A percentile compares a stretch with the other conserved stretches of the same genome.
These are phyloP conservation scores for Perca fluviatilis DNA, from an alignment of 2,113 vertebrate genomes.

Conservation along the genomic window DNA sequence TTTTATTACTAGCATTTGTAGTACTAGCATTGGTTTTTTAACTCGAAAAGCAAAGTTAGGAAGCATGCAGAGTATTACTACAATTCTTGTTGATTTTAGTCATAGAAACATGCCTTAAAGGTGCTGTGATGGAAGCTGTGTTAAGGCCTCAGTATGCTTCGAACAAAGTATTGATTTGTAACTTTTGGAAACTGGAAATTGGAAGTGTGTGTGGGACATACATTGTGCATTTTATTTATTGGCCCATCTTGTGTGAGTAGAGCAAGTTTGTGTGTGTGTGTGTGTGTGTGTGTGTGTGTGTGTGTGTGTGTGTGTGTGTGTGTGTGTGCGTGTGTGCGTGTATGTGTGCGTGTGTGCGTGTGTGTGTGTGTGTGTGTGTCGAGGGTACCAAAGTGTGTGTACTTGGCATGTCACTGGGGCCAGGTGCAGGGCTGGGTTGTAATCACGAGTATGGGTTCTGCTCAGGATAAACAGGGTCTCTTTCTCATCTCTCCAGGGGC, in stretches of 20 bases:
- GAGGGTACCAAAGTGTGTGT: constrained; percentile 43
- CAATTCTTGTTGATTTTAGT: background rate
- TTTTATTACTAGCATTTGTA: too few species aligned
- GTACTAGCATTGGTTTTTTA: background rate
- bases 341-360: background rate
- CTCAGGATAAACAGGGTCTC: constrained; percentile 81
- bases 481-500: constrained; percentile 72
- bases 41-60: background rate
- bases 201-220: background rate
- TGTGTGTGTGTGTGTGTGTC: background rate
- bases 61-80: background rate
- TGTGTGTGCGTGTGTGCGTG: background rate
- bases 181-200: too few species aligned
- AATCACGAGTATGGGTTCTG: constrained; percentile 71
- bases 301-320: constrained; percentile 30
- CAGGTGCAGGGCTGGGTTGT: constrained; percentile 79
- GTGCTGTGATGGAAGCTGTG: background rate
- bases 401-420: constrained; percentile 68
- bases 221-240: constrained; percentile 6
- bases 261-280: constrained; percentile 4
- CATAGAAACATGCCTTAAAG: background rate
- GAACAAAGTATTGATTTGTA: too few species aligned
- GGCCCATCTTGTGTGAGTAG: constrained; percentile 8
- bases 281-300: constrained; percentile 30
- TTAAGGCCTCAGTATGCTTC: too few species aligned